phyloP scores from a whole-genome alignment of 1,140 invertebrate species.

The Lepidurus apus region DNA sequence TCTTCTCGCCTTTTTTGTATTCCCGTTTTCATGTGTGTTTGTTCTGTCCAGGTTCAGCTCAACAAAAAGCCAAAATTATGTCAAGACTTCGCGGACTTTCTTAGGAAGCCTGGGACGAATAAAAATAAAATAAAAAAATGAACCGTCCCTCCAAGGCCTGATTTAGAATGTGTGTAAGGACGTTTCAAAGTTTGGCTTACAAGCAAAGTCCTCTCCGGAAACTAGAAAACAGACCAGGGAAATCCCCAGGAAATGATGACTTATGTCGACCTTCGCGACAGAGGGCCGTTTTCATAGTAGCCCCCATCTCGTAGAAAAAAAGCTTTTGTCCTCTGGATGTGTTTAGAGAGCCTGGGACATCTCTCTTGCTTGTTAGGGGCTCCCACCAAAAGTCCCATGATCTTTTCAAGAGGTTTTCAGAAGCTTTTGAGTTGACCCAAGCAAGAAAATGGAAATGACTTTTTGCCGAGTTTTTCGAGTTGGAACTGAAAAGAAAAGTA shows the following conservation, averaged over 20 bases:
- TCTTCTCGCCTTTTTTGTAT: neutral
- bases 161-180: neutral
- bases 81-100: too few species aligned
- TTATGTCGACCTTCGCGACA: neutral
- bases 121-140: neutral
- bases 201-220: neutral
- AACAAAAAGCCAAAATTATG: neutral
- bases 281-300: neutral
- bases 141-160: neutral
- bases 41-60: neutral
- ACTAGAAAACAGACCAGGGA: neutral
- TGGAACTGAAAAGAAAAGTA: neutral
- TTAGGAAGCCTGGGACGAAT: too few species aligned
- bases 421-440: slow-evolving; percentile 7
- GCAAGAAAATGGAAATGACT: neutral
- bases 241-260: slow-evolving; percentile 7
- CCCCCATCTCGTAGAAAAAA: neutral
- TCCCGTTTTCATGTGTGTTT: neutral
- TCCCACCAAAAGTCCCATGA: neutral
- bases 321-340: neutral
- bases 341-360: neutral
- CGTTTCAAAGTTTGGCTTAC: neutral
- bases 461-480: neutral
- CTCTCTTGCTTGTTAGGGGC: neutral
- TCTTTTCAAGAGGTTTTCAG: neutral